Evolutionary conservation across 2,888 invertebrate genomes (phyloP), one percentile per base, ranked within the genome.

Genomic region (Drosophila flavopinicola): DNA sequence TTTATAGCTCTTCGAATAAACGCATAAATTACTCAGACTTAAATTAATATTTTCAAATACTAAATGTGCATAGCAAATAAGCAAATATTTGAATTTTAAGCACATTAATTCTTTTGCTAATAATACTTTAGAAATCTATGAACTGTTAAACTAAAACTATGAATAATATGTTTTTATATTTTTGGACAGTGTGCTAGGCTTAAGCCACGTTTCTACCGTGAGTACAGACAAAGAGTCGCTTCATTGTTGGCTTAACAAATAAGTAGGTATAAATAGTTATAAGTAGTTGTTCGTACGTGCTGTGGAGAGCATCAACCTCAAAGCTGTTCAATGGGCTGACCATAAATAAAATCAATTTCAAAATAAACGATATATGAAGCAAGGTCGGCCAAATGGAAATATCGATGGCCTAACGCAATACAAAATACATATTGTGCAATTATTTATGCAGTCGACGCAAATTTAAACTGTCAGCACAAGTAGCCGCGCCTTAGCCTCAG

Each of bases 391-490:
- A n/a, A n/a, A 27, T 56, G 27, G 45, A 39, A 48, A 52, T 52
- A 49, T 56, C n/a, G 17, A 17, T 41, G 17, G 38, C 11, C 42
- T 35, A 52, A 24, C 38, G 24, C 59, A 49, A 54, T 38, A 57
- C 24, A 33, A 42, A 68, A 65, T n/a, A n/a, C n/a, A n/a, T 49
- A 58, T 80, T 80, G 67, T 68, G 75, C 42, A 67, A 66, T 39
- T 58, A 30, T 57, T 75, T 71, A 65, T 48, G 56, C 42, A 41
- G 54, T 49, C 41, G 65, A 58, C 58, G 69, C 47, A 60, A 80
- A 80, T 77, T 60, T 38, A 6, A 72, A 57, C 48, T 53, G 68
- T 61, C 61, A 66, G 77, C 66, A 69, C 35, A 30, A 42, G 10
- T 6, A 6, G 33, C 24, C 63, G 54, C 58, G 41, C 69, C 69